Percentiles rank a stretch among this genome's conserved stretches.
Evolutionary conservation across 2,888 invertebrate species (phyloP).

Genomic region (Drosophila macrothrix): DNA sequence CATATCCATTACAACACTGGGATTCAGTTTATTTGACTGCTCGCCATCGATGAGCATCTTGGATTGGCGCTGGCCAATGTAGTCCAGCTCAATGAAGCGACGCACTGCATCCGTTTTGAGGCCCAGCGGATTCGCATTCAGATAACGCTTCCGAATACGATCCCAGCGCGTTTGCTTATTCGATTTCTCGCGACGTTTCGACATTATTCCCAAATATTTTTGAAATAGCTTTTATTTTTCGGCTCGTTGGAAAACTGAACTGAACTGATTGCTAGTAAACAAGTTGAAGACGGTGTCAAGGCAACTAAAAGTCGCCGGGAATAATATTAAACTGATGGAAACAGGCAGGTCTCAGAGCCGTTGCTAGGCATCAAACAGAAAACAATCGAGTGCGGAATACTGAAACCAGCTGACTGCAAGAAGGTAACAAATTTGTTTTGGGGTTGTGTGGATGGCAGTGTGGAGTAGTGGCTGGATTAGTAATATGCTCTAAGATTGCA

Average conservation of each 20-base stretch:
- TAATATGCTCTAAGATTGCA: neutral
- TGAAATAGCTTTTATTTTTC: neutral
- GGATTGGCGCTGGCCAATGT: slow-evolving; percentile 77
- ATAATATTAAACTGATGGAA: neutral
- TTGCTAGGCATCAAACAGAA: slow-evolving; percentile 14
- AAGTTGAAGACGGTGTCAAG: slow-evolving; percentile 52
- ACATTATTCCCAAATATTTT: slow-evolving; percentile 42
- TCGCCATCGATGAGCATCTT: slow-evolving; percentile 76
- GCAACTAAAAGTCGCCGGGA: slow-evolving; percentile 41
- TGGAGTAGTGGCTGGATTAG: neutral
- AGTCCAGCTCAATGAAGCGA: slow-evolving; percentile 83
- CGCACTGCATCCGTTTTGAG: slow-evolving; percentile 82
- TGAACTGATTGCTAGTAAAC: slow-evolving; percentile 40
- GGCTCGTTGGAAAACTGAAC: slow-evolving; percentile 4
- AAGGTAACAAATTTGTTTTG: neutral
- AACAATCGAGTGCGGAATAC: neutral
- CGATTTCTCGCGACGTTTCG: slow-evolving; percentile 68
- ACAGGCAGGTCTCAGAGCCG: neutral
- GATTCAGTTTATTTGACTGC: slow-evolving; percentile 71
- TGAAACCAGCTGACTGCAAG: neutral
- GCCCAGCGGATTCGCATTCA: slow-evolving; percentile 55
- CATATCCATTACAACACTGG: slow-evolving; percentile 84
- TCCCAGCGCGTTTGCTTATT: slow-evolving; percentile 84
- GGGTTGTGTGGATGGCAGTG: neutral
- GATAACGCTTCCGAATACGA: slow-evolving; percentile 83